Base-by-base conservation (phyloP, 1,140 invertebrate genomes). In the Drosophila dunni region DNA sequence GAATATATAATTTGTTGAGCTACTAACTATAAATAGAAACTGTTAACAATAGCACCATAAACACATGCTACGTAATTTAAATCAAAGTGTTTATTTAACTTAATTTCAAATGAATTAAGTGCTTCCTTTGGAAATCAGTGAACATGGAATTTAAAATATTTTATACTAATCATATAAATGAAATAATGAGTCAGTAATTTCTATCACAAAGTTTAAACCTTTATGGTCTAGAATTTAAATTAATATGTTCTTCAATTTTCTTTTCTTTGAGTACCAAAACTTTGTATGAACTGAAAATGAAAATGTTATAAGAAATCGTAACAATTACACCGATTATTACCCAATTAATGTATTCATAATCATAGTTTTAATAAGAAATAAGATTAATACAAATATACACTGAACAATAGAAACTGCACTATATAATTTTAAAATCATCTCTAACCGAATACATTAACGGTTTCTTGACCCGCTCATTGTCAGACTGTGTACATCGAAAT, bases 361-460 rank as follows among this genome's bases (percentile, higher is more conserved):
- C 46, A 34, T 38, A 61, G 17, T 62, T 50, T 65, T 60, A 75
- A 64, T 75, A 48, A 56, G 34, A 66, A 82, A 67, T 72, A 68
- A 20, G 17, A 1, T 17, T 20, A 20, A 20, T 20, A 20, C 17
- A 20, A 20, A 20, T 20, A 20, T 20, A 20, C 0, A 20, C 17
- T 20, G 1, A 20, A 20, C 17, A 0, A 2, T 20, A 38, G 38
- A 4, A 40, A 9, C 10, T 42, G 3, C 6, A 11, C n/a, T 1
- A 7, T 3, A 4, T 42, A 13, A 7, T 42, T 10, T 11, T 13
- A n/a, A n/a, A 13, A 7, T 42, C 1, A 13, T 11, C n/a, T 34
- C 13, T 15, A 53, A 15, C 15, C 34, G 10, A 53, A 53, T 34
- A 17, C 0, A n/a, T 36, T 53, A 53, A 15, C 33, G 13, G 11